Evolutionary conservation across 2,113 vertebrate species (phyloP).

Genomic region (Eonycteris spelaea): DNA sequence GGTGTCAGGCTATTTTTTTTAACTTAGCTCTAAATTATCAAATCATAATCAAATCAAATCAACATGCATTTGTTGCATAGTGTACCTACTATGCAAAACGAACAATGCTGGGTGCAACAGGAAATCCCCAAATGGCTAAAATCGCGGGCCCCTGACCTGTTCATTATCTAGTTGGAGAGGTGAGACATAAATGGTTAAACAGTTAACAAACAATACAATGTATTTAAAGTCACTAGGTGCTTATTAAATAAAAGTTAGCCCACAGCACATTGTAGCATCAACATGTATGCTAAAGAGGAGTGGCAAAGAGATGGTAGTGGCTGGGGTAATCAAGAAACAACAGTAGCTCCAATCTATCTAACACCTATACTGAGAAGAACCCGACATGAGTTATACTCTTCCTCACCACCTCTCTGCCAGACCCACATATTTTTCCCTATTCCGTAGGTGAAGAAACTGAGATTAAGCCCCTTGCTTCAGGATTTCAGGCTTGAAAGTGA

Average conservation of each 20-base stretch:
- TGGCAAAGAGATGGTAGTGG: background rate
- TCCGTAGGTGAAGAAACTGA: background rate
- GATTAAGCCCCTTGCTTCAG: background rate
- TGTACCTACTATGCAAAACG: background rate
- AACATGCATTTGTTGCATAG: background rate
- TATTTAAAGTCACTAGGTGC: background rate
- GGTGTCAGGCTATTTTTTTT: background rate
- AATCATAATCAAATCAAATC: background rate
- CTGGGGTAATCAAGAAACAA: background rate
- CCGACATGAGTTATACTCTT: rapidly evolving
- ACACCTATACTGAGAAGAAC: background rate
- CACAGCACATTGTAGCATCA: background rate
- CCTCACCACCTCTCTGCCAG: background rate
- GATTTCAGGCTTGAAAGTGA: background rate
- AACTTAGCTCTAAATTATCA: background rate
- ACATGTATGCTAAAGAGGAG: background rate
- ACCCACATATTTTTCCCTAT: background rate
- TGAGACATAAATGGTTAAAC: background rate
- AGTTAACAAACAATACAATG: background rate
- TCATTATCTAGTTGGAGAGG: background rate
- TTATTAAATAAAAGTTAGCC: background rate
- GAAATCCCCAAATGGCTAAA: background rate
- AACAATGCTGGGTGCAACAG: background rate
- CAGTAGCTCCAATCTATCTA: background rate
- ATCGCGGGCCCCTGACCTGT: background rate